Conservation (phyloP, 2,113 vertebrate species). For the Vireo altiloquus region DNA sequence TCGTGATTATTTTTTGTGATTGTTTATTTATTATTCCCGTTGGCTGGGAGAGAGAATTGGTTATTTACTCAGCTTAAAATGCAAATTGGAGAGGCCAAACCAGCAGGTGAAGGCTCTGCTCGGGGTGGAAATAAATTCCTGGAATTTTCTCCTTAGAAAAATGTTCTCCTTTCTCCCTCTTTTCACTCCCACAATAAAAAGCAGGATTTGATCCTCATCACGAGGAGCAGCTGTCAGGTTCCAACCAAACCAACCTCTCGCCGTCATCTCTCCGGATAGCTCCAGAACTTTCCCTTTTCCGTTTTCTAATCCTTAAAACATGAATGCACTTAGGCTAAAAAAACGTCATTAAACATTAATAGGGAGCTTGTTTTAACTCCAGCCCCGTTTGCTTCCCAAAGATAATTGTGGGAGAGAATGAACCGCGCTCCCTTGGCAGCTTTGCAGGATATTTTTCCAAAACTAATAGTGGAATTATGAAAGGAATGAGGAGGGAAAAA, state of each 20-base stretch:
- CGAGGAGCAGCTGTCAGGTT: neutral
- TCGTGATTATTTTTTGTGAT: neutral
- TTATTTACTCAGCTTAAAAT: neutral
- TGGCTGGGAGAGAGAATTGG: neutral
- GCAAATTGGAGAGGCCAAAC: neutral
- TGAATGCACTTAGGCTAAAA: neutral
- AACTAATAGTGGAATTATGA: neutral
- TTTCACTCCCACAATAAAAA: neutral
- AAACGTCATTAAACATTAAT: slow-evolving; percentile 35
- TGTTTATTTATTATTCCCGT: neutral
- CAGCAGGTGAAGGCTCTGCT: neutral
- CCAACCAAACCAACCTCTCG: neutral
- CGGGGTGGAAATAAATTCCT: neutral
- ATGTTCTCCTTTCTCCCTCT: too few relatives aligned
- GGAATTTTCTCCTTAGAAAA: neutral
- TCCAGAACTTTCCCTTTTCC: neutral
- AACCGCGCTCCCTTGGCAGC: neutral
- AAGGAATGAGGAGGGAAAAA: neutral
- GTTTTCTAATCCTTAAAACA: neutral
- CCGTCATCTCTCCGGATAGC: neutral
- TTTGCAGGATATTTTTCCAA: neutral
- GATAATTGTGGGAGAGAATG: slow-evolving; percentile 31
- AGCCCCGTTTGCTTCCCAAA: neutral
- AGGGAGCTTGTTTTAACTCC: neutral
- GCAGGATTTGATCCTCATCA: rapidly evolving